Conservation (phyloP, 2,888 invertebrate genomes). For the Stratiomys singularior region DNA sequence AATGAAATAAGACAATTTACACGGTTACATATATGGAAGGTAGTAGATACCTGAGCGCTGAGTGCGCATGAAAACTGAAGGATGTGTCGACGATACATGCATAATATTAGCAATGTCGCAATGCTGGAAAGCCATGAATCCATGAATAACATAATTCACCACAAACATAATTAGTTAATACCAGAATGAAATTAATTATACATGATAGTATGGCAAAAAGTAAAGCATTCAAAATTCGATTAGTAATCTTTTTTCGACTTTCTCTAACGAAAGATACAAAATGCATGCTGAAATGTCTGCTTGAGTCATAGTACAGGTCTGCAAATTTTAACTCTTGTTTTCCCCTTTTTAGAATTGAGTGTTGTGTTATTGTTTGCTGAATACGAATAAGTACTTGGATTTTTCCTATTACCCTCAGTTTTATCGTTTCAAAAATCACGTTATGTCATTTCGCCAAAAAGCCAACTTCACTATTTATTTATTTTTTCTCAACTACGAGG, state of each 20-base stretch:
- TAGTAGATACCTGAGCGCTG: not conserved
- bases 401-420: no score
- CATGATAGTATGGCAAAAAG: slow-evolving; percentile 13
- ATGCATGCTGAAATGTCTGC: not conserved
- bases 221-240: not conserved
- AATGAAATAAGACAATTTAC: not conserved
- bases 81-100: not conserved
- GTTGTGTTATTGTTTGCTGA: no score
- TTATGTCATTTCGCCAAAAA: no score
- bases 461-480: no score
- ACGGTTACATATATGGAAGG: no score
- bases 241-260: slow-evolving; percentile 6
- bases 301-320: no score
- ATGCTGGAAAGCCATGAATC: not conserved
- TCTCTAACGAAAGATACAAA: not conserved
- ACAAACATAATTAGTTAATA: slow-evolving; percentile 27
- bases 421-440: no score
- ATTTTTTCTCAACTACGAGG: no score
- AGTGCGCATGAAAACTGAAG: not conserved
- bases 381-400: no score
- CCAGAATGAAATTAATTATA: slow-evolving; percentile 13
- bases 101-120: slow-evolving; percentile 30
- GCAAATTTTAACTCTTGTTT: no score
- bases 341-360: no score
- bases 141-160: slow-evolving; percentile 6